Percentiles rank a stretch among this genome's conserved stretches.
Conservation (phyloP, 2,113 vertebrate species). For the Patagioenas fasciata region DNA sequence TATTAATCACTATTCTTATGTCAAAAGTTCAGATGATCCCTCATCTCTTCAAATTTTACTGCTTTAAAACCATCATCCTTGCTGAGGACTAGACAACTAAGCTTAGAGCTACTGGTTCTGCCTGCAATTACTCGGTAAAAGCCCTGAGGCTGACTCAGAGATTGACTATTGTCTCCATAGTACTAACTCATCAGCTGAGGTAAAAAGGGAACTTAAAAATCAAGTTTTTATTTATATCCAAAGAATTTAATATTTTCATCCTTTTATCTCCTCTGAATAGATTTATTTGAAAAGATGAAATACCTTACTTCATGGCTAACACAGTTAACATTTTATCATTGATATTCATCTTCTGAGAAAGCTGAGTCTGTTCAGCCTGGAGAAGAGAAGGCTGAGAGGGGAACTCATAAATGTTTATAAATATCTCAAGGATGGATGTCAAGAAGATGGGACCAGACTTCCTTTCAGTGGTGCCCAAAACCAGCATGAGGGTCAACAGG, state of each 20-base stretch:
- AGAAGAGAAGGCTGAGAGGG: no score
- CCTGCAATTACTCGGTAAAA: background rate
- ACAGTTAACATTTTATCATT: background rate
- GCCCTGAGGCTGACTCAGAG: background rate
- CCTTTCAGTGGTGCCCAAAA: no score
- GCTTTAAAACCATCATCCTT: background rate
- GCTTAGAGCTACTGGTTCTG: background rate
- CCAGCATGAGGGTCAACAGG: no score
- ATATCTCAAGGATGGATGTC: no score
- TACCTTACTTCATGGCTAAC: background rate
- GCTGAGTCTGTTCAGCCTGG: no score
- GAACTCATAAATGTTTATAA: no score
- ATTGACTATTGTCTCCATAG: background rate
- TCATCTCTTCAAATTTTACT: background rate
- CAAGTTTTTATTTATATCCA: background rate
- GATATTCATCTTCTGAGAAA: background rate
- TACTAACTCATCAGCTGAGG: background rate
- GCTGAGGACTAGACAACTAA: background rate
- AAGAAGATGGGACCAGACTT: no score
- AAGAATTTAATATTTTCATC: background rate
- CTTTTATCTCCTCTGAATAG: background rate
- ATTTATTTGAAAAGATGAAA: background rate
- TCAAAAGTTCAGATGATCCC: background rate
- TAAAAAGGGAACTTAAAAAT: background rate
- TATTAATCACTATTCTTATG: background rate